Conservation (phyloP, 2,113 vertebrate species). For the Gopherus evgoodei region DNA sequence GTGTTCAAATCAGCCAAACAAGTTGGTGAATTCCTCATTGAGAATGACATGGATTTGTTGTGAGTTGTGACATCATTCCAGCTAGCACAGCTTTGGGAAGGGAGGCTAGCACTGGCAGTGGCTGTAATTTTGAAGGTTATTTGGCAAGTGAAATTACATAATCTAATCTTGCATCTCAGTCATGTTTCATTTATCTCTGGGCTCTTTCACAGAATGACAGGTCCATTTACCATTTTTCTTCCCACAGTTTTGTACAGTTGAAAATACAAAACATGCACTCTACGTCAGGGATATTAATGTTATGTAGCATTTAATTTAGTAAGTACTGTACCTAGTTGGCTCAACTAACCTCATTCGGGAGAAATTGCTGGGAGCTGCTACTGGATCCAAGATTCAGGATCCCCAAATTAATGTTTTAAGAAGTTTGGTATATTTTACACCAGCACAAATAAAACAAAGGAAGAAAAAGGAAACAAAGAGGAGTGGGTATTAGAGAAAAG, state of each 20-base stretch:
- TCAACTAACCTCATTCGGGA: not conserved
- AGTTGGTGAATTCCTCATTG: not conserved
- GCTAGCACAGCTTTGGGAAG: not conserved
- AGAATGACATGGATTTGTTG: not conserved
- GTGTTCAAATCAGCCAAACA: not conserved
- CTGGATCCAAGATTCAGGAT: not conserved
- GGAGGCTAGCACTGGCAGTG: not conserved
- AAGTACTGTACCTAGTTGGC: not conserved
- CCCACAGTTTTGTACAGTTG: not conserved
- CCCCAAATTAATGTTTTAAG: constrained; percentile 42
- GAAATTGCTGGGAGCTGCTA: not conserved
- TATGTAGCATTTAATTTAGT: constrained; percentile 4
- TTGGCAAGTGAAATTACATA: not conserved
- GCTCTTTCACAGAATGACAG: constrained; percentile 16
- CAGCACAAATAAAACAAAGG: constrained; percentile 33
- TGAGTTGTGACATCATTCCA: not conserved
- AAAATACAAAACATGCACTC: constrained; percentile 1
- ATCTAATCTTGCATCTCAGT: not conserved
- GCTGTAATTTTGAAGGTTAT: not conserved
- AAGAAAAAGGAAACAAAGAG: constrained; percentile 37
- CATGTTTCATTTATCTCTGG: not conserved
- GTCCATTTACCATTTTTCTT: not conserved
- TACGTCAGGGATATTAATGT: not conserved
- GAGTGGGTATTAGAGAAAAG: not conserved
- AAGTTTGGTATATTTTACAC: constrained; percentile 13